Evolutionary conservation across 2,797 vertebrate genomes (phyloP).

Genomic region (Dryobates pubescens): DNA sequence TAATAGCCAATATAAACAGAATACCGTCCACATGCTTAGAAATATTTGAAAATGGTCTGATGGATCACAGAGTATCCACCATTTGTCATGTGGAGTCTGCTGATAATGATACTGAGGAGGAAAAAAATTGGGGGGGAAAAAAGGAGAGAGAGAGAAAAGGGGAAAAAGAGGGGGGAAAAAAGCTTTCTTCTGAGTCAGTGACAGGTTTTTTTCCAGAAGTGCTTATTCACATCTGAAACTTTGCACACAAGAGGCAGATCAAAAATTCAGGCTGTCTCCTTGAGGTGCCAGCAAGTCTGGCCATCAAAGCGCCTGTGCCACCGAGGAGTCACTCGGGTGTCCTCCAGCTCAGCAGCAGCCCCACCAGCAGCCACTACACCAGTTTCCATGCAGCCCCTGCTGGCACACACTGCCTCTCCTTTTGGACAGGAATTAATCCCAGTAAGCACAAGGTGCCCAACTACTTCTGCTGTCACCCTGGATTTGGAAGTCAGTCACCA

Average conservation of each 20-base stretch:
- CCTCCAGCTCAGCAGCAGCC: neutral
- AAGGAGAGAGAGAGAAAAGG: no score
- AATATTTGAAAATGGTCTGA: constrained; percentile 42
- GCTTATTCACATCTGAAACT: neutral
- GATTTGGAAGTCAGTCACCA: neutral
- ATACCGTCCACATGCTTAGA: constrained; percentile 11
- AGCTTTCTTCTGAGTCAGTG: neutral
- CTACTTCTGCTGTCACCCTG: neutral
- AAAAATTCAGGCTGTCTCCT: neutral
- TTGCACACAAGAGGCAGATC: neutral
- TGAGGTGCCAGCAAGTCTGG: neutral
- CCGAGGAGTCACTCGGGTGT: neutral
- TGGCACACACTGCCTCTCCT: neutral
- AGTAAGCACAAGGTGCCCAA: neutral
- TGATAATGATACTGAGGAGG: constrained; percentile 12
- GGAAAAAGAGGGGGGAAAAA: neutral
- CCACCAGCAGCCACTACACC: rapidly evolving
- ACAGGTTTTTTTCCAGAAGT: constrained; percentile 35
- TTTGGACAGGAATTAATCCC: neutral
- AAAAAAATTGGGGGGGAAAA: neutral
- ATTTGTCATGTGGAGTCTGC: constrained; percentile 35
- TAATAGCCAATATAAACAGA: constrained; percentile 38
- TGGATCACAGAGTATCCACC: neutral
- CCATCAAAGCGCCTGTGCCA: neutral
- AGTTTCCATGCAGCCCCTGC: neutral